These are phyloP conservation scores for Heliangelus exortis DNA, from an alignment of 2,797 vertebrate species.

Conservation along the genomic window DNA sequence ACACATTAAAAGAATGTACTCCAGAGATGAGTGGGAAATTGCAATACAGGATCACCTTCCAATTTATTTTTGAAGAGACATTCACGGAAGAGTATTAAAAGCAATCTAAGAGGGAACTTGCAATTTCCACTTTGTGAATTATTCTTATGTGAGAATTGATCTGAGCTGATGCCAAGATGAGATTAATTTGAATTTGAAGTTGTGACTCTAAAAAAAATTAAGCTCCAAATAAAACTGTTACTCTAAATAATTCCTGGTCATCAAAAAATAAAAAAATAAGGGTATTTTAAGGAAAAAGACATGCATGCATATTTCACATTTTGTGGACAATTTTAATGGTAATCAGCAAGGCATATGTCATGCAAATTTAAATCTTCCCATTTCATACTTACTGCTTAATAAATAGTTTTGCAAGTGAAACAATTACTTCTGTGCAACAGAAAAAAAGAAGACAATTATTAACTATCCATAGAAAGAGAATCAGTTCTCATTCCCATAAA, in stretches of 20 bases:
- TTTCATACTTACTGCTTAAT: no score
- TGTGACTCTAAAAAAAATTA: neutral
- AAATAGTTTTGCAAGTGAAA: neutral
- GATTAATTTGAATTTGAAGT: neutral
- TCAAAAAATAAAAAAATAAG: neutral
- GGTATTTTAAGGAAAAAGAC: neutral
- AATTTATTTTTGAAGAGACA: slow-evolving; percentile 13
- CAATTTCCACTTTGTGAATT: neutral
- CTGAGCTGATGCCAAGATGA: neutral
- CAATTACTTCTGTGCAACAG: neutral
- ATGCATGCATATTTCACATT: neutral
- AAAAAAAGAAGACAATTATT: neutral
- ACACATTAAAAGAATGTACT: neutral
- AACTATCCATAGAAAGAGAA: neutral
- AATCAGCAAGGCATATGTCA: neutral
- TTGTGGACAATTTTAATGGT: neutral
- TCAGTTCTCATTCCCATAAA: neutral
- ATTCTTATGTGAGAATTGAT: neutral
- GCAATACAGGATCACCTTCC: neutral
- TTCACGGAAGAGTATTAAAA: neutral
- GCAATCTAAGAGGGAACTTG: neutral
- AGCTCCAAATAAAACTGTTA: neutral
- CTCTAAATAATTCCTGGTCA: neutral
- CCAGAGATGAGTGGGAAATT: neutral
- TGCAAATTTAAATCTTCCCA: neutral